Conservation (phyloP, 1,140 invertebrate genomes). For the Brachionus sp. region DNA sequence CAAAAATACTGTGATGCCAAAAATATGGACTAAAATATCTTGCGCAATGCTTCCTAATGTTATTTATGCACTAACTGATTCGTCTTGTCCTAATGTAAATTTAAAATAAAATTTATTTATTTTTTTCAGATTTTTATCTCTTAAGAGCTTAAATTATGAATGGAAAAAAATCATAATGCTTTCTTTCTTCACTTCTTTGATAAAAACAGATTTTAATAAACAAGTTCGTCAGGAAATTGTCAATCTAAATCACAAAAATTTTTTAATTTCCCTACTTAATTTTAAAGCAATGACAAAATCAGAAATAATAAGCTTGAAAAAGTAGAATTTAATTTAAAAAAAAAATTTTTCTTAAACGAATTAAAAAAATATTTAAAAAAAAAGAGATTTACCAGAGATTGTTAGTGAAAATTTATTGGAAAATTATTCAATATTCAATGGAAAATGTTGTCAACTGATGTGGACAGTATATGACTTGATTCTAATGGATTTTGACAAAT, state of each 20-base stretch:
- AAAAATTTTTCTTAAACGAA: not conserved
- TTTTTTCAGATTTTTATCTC: not conserved
- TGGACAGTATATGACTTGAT: not conserved
- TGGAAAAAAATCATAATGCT: constrained; percentile 13
- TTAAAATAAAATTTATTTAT: too few relatives aligned
- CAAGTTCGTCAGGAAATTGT: not conserved
- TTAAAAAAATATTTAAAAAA: not conserved
- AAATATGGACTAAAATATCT: not conserved
- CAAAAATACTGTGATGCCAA: not conserved
- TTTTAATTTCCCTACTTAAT: not conserved
- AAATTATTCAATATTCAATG: constrained; percentile 39
- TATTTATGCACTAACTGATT: not conserved
- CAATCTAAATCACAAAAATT: not conserved
- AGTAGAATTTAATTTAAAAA: not conserved
- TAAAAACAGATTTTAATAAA: not conserved
- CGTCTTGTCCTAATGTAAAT: not conserved
- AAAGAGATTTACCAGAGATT: not conserved
- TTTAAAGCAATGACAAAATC: not conserved
- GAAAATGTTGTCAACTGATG: constrained; percentile 16
- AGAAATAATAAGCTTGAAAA: not conserved
- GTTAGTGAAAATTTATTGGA: constrained; percentile 2
- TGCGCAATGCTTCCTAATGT: not conserved
- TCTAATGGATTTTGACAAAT: not conserved
- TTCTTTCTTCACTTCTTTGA: not conserved
- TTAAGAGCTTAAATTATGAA: not conserved